Percentiles rank a stretch among this genome's conserved stretches.
These are phyloP conservation scores for Dione vanillae DNA, from an alignment of 2,888 invertebrate species.

Conservation along the genomic window DNA sequence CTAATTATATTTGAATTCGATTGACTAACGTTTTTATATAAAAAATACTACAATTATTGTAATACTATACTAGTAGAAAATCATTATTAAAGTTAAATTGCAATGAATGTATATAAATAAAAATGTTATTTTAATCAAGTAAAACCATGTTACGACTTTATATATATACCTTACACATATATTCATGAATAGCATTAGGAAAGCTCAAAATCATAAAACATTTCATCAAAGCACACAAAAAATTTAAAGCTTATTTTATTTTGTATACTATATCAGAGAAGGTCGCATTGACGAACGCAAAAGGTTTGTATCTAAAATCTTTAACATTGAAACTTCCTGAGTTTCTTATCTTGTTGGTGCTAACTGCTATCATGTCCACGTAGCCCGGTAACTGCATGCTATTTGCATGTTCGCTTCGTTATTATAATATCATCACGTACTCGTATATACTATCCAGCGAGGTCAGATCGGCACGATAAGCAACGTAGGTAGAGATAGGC, in stretches of 20 bases:
- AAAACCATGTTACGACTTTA: too few species aligned
- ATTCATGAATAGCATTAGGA: too few species aligned
- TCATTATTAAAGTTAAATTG: too few species aligned
- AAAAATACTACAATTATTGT: background rate
- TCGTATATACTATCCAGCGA: conserved; percentile 48
- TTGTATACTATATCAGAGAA: conserved; percentile 3
- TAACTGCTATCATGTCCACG: conserved; percentile 45
- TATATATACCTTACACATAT: too few species aligned
- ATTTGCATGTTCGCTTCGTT: conserved; percentile 43
- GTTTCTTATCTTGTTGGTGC: conserved; percentile 40
- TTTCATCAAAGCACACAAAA: background rate
- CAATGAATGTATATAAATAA: too few species aligned
- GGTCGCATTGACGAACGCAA: background rate
- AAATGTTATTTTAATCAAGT: too few species aligned
- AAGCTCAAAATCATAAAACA: too few species aligned
- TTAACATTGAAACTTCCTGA: conserved; percentile 41
- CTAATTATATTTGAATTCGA: conserved; percentile 38
- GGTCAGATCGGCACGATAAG: conserved; percentile 51
- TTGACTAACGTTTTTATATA: conserved; percentile 19
- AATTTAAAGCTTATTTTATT: background rate
- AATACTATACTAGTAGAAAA: too few species aligned
- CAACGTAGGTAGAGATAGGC: conserved; percentile 38
- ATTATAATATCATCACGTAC: conserved; percentile 49
- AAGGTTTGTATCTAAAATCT: conserved; percentile 35
- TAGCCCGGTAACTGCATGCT: conserved; percentile 41